Percentiles rank a stretch among this genome's conserved stretches.
phyloP scores from a whole-genome alignment of 37 sponge, comb jelly and placozoan species.

The Eunapius fragilis region DNA sequence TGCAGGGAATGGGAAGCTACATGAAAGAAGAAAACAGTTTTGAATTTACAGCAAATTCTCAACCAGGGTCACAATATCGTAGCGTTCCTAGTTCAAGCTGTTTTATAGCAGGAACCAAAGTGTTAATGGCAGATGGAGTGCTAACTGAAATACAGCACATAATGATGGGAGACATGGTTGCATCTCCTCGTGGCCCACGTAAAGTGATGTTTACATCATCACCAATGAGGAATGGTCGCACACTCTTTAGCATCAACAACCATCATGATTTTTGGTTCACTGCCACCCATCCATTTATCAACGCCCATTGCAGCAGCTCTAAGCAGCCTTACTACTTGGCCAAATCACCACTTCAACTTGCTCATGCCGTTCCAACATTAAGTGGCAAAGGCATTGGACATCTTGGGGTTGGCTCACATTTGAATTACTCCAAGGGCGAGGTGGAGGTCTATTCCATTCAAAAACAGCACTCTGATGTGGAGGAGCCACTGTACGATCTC shows the following conservation, averaged over 20 bases:
- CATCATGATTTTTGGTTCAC: neutral
- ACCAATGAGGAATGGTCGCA: neutral
- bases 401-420: neutral
- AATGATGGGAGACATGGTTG: neutral
- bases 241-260: neutral
- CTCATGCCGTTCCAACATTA: neutral
- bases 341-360: neutral
- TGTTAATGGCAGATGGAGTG: neutral
- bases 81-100: neutral
- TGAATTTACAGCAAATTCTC: neutral
- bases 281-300: constrained; percentile 4
- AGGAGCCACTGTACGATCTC: neutral
- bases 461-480: neutral
- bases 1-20: neutral
- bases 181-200: neutral
- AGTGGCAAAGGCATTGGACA: neutral
- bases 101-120: neutral
- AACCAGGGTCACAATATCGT: constrained; percentile 1
- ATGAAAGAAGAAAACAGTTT: constrained; percentile 16
- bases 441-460: neutral
- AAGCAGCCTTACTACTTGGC: neutral
- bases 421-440: neutral
- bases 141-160: neutral
- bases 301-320: neutral
- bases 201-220: neutral